Base-by-base conservation (phyloP, 2,113 vertebrate species). In the Carassius auratus region DNA sequence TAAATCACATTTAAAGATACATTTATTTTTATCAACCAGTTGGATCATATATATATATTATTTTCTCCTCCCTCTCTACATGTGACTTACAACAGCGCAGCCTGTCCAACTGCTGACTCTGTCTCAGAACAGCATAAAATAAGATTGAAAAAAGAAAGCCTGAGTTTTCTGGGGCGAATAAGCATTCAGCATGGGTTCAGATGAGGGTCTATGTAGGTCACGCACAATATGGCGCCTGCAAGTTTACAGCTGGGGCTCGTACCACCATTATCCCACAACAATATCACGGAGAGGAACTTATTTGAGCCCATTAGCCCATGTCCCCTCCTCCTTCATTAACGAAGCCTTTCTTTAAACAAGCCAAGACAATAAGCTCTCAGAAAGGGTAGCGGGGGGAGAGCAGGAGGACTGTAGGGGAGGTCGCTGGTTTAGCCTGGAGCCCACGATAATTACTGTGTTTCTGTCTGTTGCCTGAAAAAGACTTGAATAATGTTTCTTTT, bases 351-450 rank as follows among this genome's bases (percentile, higher is more conserved):
- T 84, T 81, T 73, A 96, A 96, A 94, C 92, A 92, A 92, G 92
- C 90, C 90, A 93, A 95, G 93, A 97, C 95, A 96, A 96, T 96
- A 91, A 93, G 92, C 88, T 92, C 92, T 94, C 93, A 94, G 93
- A 89, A 82, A 85, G 79, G 76, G 64, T 81, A 78, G 26, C 45
- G 36, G 75, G 81, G 77, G 48, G 38, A 42, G 69, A 78, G 48
- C 92, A 92, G 94, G 93, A 94, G 93, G 92, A 94, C 92, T 93
- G 92, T 91, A 79, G 94, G 90, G 73, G 88, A 94, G 85, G 84
- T 88, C 57, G 76, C 84, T 86, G 86, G 86, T 88, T 89, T 87
- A 79, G 80, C 86, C 78, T 48, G 42, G 71, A 78, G 77, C 85
- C 52, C 83, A 74, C 82, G 81, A 85, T 89, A 96, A 97, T 96